phyloP scores from a whole-genome alignment of 2,888 invertebrate species.

The Heliconius charithonia region DNA sequence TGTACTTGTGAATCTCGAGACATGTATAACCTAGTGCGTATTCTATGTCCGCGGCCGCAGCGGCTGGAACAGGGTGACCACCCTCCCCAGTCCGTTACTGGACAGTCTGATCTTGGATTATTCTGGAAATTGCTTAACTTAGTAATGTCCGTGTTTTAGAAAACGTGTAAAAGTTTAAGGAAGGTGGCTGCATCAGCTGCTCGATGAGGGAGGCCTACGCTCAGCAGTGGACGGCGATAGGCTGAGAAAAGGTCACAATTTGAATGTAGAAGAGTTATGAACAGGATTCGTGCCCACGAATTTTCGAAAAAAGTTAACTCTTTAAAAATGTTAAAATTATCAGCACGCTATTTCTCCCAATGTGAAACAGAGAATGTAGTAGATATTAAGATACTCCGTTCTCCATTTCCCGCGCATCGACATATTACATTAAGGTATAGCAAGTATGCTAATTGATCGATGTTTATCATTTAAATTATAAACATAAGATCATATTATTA shows the following conservation, averaged over 20 bases:
- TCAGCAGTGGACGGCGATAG: too few relatives aligned
- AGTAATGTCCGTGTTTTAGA: neutral
- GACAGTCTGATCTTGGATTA: conserved; percentile 77
- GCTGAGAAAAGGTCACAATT: too few relatives aligned
- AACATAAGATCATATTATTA: neutral
- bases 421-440: neutral
- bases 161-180: neutral
- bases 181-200: too few relatives aligned
- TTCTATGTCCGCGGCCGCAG: conserved; percentile 88
- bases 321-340: too few relatives aligned
- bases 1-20: conserved; percentile 59
- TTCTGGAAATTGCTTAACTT: conserved; percentile 55
- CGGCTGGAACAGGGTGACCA: conserved; percentile 92
- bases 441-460: neutral
- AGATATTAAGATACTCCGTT: too few relatives aligned
- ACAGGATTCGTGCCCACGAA: neutral
- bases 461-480: too few relatives aligned
- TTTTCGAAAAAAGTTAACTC: too few relatives aligned
- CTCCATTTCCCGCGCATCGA: too few relatives aligned
- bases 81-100: conserved; percentile 88
- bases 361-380: neutral
- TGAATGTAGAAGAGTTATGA: neutral
- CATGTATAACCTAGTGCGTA: conserved; percentile 81
- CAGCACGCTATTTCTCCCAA: neutral
- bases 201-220: too few relatives aligned